A percentile compares a stretch with the other conserved stretches of the same genome.
Conservation (phyloP, 2,888 invertebrate species). For the Laothoe populi region DNA sequence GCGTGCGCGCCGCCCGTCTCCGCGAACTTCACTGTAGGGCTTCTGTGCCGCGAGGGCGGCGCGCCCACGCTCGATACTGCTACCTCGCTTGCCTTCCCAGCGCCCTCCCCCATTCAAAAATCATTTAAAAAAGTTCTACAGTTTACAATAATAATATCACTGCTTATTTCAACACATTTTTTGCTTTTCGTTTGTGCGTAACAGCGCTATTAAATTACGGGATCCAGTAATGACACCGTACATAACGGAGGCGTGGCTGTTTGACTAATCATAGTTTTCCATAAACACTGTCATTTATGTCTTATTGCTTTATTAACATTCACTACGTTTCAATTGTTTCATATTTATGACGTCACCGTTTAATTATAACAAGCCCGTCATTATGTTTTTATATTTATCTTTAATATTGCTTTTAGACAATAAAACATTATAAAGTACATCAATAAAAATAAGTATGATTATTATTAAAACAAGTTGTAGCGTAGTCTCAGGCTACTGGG, state of each 20-base stretch:
- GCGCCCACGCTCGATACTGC: constrained; percentile 83
- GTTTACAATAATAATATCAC: constrained; percentile 54
- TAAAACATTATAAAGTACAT: too few relatives aligned
- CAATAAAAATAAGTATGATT: neutral
- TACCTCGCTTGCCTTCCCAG: constrained; percentile 76
- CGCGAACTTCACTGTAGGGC: constrained; percentile 76
- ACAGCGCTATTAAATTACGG: neutral
- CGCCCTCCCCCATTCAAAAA: constrained; percentile 81
- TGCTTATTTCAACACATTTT: constrained; percentile 29
- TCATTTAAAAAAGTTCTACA: constrained; percentile 67
- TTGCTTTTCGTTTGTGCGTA: constrained; percentile 33
- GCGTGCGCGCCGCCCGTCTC: constrained; percentile 67
- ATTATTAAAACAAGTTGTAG: neutral
- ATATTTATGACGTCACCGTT: neutral
- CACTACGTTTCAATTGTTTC: neutral
- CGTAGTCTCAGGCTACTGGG: neutral
- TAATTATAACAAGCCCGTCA: neutral
- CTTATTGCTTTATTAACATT: constrained; percentile 16
- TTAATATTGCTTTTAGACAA: too few relatives aligned
- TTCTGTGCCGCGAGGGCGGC: constrained; percentile 76
- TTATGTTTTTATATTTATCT: too few relatives aligned
- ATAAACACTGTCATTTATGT: constrained; percentile 28
- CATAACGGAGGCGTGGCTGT: constrained; percentile 46
- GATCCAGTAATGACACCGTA: constrained; percentile 21
- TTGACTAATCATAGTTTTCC: constrained; percentile 38